Base-by-base conservation (phyloP, 2,888 invertebrate genomes). In the Acrobasis repandana region DNA sequence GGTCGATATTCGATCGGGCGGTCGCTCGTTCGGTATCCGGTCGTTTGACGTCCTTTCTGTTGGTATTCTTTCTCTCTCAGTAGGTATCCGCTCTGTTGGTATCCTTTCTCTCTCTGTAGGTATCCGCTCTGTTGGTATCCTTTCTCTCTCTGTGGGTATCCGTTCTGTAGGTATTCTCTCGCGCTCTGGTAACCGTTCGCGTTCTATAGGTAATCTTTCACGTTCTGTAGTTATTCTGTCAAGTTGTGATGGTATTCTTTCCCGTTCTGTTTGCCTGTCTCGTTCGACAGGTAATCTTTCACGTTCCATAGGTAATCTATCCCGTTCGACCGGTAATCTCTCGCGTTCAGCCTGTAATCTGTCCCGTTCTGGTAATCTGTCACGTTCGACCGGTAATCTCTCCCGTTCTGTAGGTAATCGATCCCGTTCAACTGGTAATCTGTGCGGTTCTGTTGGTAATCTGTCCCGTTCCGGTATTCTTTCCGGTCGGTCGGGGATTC, bases 191-290 rank as follows among this genome's bases (percentile, higher is more conserved):
- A 52, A 9, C 15, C 52, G 61, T 66, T 56, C 58, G 28, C 28
- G 28, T 28, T 67, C 54, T 36, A 36, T 54, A 18, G 54, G 54
- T 54, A 54, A 38, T 67, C 48, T 60, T n/a, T 48, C 59, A 57
- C 38, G 16, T 5, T 54, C 54, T 15, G n/a, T 38, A 20, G 48
- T 61, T 60, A 48, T 62, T 61, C 64, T 62, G 18, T 54, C 54
- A 20, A 38, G 18, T 38, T 18, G 38, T 81, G 81, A 4, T 80
- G 76, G 52, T 75, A 77, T 63, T 80, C 83, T 54, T 74, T 66
- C 66, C 79, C 67, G 57, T 76, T 79, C 79, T 77, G 73, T 72
- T 76, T 71, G 64, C 50, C 4, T 52, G 58, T 49, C 52, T 61
- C 38, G 54, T 56, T 64, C 62, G 20, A 38, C 52, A 18, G 54